Percentiles rank a stretch among this genome's conserved stretches.
These are phyloP conservation scores for Cephalopholis sonnerati DNA, from an alignment of 2,113 vertebrate genomes.

Conservation along the genomic window DNA sequence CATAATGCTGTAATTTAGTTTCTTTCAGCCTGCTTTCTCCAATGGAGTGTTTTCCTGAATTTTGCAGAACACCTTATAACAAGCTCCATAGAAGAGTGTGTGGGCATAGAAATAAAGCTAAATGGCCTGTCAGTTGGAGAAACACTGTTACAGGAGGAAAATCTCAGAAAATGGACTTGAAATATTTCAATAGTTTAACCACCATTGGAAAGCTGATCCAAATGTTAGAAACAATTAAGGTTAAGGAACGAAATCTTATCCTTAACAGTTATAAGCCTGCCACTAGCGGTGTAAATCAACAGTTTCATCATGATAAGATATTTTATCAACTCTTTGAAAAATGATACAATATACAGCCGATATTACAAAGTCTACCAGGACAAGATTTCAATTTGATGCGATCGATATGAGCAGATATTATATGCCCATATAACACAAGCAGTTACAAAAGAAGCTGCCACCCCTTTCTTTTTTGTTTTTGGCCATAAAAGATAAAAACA, in stretches of 20 bases:
- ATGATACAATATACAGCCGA: no score
- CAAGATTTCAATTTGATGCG: no score
- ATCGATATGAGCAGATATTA: no score
- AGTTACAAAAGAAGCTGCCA: no score
- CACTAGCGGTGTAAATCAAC: no score
- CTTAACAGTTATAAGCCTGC: background rate
- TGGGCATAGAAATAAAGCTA: slow-evolving; percentile 18
- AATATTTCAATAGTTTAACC: background rate
- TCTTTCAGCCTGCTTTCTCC: slow-evolving; percentile 7
- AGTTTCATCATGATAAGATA: no score
- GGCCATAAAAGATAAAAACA: no score
- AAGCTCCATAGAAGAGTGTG: slow-evolving; percentile 11
- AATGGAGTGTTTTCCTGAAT: background rate
- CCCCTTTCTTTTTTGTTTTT: no score
- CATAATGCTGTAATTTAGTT: slow-evolving; percentile 20
- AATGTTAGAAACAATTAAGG: background rate
- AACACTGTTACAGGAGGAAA: background rate
- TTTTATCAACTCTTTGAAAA: no score
- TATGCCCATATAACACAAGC: no score
- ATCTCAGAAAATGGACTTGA: background rate
- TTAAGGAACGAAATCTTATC: background rate
- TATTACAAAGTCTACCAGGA: no score
- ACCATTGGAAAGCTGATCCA: background rate
- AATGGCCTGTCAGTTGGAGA: background rate
- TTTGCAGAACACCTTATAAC: slow-evolving; percentile 18